phyloP scores from a whole-genome alignment of 2,888 invertebrate genomes.

The Sinotaia quadrata region DNA sequence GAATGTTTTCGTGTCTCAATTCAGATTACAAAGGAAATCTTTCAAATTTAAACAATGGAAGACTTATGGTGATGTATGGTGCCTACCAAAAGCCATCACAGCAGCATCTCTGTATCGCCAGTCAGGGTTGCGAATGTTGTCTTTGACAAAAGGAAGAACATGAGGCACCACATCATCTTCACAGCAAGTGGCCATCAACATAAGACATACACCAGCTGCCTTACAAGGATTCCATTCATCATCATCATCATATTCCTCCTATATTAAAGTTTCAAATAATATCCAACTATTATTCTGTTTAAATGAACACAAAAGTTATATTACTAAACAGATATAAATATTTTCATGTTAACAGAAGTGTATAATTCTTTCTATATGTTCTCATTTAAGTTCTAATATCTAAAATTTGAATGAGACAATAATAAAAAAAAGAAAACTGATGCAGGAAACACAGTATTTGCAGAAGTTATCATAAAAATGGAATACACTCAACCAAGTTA shows the following conservation, averaged over 20 bases:
- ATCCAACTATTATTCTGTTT: too few species aligned
- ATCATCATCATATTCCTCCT: conserved; percentile 93
- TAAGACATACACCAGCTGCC: conserved; percentile 98
- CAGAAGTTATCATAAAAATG: too few species aligned
- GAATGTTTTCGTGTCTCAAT: too few species aligned
- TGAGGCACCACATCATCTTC: conserved; percentile 97
- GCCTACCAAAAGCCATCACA: conserved; percentile 98
- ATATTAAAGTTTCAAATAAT: conserved; percentile 24
- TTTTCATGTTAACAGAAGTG: neutral
- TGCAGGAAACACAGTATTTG: too few species aligned
- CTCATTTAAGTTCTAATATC: too few species aligned
- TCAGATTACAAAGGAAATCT: too few species aligned
- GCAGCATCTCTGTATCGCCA: conserved; percentile 95
- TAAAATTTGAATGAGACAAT: too few species aligned
- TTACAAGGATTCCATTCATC: conserved; percentile 99
- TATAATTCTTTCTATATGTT: neutral
- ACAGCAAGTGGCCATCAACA: conserved; percentile 96
- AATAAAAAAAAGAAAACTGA: too few species aligned
- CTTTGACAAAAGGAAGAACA: conserved; percentile 95
- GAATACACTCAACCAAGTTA: too few species aligned
- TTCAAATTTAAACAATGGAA: too few species aligned
- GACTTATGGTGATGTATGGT: too few species aligned
- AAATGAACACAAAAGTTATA: neutral
- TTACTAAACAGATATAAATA: too few species aligned
- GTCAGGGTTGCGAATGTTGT: conserved; percentile 92